phyloP scores from a whole-genome alignment of 2,113 vertebrate species.

The Lipophrys pholis region DNA sequence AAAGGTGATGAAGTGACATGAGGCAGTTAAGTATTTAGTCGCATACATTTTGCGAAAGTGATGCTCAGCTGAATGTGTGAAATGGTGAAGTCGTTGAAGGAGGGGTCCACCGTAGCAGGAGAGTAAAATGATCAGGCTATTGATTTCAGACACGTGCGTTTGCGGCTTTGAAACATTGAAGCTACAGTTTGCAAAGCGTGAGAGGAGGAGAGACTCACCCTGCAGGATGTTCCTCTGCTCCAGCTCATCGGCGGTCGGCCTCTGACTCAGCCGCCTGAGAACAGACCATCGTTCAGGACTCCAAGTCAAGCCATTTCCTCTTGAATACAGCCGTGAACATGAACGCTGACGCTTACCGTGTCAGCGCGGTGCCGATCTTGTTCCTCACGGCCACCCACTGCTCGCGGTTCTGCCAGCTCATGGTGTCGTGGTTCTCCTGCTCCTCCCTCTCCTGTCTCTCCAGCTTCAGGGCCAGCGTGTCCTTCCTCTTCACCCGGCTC shows the following conservation, averaged over 20 bases:
- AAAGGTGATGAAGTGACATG: too few relatives aligned
- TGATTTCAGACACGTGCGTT: constrained; percentile 1
- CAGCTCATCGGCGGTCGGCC: constrained; percentile 91
- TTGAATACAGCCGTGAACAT: not conserved
- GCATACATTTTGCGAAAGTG: too few relatives aligned
- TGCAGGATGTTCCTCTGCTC: constrained; percentile 97
- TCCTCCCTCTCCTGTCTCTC: constrained; percentile 75
- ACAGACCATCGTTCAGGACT: too few relatives aligned
- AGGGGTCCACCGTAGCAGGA: too few relatives aligned
- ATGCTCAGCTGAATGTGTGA: too few relatives aligned
- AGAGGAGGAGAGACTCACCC: constrained; percentile 79
- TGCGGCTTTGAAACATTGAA: too few relatives aligned
- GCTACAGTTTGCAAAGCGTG: not conserved
- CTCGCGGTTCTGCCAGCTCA: constrained; percentile 89
- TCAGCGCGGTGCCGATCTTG: constrained; percentile 90
- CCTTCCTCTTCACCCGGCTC: constrained; percentile 93
- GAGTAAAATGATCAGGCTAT: not conserved
- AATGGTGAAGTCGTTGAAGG: too few relatives aligned
- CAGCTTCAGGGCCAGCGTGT: constrained; percentile 92
- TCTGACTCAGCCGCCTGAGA: constrained; percentile 92
- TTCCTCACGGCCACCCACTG: constrained; percentile 91
- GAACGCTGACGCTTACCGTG: constrained; percentile 83
- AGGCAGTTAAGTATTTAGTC: too few relatives aligned
- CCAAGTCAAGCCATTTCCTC: not conserved
- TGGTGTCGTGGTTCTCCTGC: constrained; percentile 71